Evolutionary conservation across 2,888 invertebrate species (phyloP).

Genomic region (Gandaritis pyraliata): DNA sequence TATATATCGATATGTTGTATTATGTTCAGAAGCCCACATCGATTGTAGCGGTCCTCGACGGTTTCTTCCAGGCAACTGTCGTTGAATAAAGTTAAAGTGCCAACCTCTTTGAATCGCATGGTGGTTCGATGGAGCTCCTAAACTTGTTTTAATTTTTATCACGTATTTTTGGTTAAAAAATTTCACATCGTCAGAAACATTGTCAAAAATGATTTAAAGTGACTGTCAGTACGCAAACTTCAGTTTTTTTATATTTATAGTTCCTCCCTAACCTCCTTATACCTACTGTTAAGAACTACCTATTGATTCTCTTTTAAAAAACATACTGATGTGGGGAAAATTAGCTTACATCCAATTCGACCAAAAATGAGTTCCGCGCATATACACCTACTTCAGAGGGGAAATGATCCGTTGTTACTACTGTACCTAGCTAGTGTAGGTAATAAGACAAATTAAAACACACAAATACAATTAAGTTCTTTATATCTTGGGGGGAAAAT

Average conservation of each 20-base stretch:
- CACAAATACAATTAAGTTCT: constrained; percentile 73
- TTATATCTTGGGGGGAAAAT: constrained; percentile 71
- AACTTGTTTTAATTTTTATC: constrained; percentile 5
- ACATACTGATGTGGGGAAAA: no score
- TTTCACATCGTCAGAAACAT: not conserved
- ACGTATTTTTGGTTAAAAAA: constrained; percentile 7
- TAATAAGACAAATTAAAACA: constrained; percentile 58
- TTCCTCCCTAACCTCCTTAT: no score
- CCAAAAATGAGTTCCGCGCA: no score
- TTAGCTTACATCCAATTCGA: no score
- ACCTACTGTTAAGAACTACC: no score
- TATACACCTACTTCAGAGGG: no score
- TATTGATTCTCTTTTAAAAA: no score
- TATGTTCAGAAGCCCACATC: constrained; percentile 48
- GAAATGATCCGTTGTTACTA: no score
- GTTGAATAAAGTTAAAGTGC: constrained; percentile 18
- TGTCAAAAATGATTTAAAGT: not conserved
- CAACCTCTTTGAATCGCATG: constrained; percentile 22
- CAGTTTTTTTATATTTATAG: no score
- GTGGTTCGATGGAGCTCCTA: constrained; percentile 8
- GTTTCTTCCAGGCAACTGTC: constrained; percentile 26
- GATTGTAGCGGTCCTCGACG: constrained; percentile 45
- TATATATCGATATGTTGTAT: constrained; percentile 63
- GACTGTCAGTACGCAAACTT: not conserved
- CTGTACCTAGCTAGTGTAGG: no score